Evolutionary conservation across 2,113 vertebrate genomes (phyloP).

Genomic region (Paralichthys olivaceus): DNA sequence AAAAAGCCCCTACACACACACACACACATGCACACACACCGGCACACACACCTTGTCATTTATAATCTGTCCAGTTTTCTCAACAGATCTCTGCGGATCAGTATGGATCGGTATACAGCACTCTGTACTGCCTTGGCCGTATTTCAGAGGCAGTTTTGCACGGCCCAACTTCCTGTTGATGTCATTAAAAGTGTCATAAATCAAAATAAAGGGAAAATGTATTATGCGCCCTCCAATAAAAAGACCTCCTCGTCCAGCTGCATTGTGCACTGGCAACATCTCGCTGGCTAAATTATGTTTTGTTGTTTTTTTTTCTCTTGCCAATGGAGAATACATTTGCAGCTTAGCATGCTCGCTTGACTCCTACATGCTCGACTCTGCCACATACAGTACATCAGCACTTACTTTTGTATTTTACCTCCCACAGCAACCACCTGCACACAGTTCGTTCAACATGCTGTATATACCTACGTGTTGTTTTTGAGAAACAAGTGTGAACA

Average conservation of each 20-base stretch:
- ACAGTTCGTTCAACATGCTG: background rate
- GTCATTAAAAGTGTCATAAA: slow-evolving; percentile 60
- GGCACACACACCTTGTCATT: slow-evolving; percentile 50
- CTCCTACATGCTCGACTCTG: background rate
- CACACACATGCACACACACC: slow-evolving; percentile 21
- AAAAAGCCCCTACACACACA: slow-evolving; percentile 40
- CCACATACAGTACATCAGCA: background rate
- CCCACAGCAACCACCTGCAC: slow-evolving; percentile 8
- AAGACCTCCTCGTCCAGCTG: slow-evolving; percentile 25
- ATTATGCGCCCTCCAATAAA: slow-evolving; percentile 39
- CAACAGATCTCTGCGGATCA: slow-evolving; percentile 59
- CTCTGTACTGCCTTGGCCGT: slow-evolving; percentile 31
- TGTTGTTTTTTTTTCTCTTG: background rate
- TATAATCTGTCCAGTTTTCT: slow-evolving; percentile 53
- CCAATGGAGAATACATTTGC: slow-evolving; percentile 1
- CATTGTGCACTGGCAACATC: slow-evolving; percentile 10
- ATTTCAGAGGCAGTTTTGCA: slow-evolving; percentile 35
- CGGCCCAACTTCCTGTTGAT: slow-evolving; percentile 58
- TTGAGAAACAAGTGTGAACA: background rate
- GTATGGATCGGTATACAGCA: slow-evolving; percentile 54
- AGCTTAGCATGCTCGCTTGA: slow-evolving; percentile 4
- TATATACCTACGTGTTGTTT: background rate
- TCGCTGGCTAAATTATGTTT: background rate
- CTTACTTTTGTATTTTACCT: slow-evolving; percentile 3
- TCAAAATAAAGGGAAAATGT: slow-evolving; percentile 47